Conservation (phyloP, 2,797 vertebrate species). For the Pseudomugil gertrudae region DNA sequence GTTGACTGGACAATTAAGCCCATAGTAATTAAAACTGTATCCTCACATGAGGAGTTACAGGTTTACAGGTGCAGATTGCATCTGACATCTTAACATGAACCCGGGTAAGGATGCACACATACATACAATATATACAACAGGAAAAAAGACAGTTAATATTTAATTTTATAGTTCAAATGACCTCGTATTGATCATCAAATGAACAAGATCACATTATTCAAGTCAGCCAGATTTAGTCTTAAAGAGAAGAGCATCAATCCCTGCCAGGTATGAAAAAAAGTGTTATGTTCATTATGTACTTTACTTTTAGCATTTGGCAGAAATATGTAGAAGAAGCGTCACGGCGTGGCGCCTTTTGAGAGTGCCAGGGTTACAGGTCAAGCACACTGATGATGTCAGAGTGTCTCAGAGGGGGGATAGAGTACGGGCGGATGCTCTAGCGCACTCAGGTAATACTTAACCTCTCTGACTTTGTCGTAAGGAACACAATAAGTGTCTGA, state of each 20-base stretch:
- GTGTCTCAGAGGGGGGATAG: slow-evolving; percentile 54
- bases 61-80: slow-evolving; percentile 38
- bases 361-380: slow-evolving; percentile 57
- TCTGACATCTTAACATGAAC: slow-evolving; percentile 28
- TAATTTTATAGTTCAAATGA: background rate
- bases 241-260: background rate
- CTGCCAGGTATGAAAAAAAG: slow-evolving; percentile 2
- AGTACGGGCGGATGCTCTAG: slow-evolving; percentile 58
- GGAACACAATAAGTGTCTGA: slow-evolving; percentile 75
- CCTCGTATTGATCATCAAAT: background rate
- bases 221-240: background rate
- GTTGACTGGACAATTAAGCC: background rate
- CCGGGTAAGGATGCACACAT: slow-evolving; percentile 18
- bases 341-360: slow-evolving; percentile 53
- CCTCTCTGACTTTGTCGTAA: slow-evolving; percentile 63
- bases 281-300: slow-evolving; percentile 26
- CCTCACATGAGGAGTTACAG: background rate
- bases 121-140: slow-evolving; percentile 5
- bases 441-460: slow-evolving; percentile 77
- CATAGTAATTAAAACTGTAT: background rate
- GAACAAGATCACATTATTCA: background rate
- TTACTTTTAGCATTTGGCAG: slow-evolving; percentile 24
- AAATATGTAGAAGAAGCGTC: slow-evolving; percentile 20
- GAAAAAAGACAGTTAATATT: background rate
- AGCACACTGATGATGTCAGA: slow-evolving; percentile 71